Percentiles rank a stretch among this genome's conserved stretches.
These are phyloP conservation scores for Corythaeola cristata DNA, from an alignment of 2,113 vertebrate species.

Conservation along the genomic window DNA sequence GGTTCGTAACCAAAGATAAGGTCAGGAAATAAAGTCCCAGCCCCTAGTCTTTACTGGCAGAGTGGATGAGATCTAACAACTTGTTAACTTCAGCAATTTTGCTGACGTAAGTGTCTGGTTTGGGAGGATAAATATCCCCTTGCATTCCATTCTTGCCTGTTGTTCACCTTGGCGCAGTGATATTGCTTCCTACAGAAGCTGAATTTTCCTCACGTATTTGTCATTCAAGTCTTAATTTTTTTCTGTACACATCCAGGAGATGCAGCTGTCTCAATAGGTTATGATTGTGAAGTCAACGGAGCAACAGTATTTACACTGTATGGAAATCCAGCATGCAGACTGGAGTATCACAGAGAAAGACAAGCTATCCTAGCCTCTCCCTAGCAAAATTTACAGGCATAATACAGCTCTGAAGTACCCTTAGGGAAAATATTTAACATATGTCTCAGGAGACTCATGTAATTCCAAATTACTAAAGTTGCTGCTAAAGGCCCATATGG, in stretches of 20 bases:
- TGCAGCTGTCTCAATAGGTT: slow-evolving; percentile 22
- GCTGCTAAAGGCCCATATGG: not conserved
- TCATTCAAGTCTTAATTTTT: not conserved
- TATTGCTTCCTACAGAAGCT: not conserved
- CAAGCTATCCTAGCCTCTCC: not conserved
- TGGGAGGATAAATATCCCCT: not conserved
- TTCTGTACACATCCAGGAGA: not conserved
- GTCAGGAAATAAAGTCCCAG: not conserved
- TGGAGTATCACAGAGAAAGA: not conserved
- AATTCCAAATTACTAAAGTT: not conserved
- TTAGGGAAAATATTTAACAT: not conserved
- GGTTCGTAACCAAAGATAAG: not conserved
- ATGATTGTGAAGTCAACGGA: slow-evolving; percentile 3
- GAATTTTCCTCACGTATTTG: not conserved
- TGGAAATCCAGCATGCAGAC: not conserved
- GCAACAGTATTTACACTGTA: not conserved
- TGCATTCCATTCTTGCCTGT: not conserved
- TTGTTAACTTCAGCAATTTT: not conserved
- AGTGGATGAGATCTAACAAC: not conserved
- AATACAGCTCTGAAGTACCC: not conserved
- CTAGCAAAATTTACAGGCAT: not conserved
- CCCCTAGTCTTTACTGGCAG: not conserved
- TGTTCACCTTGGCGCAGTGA: not conserved
- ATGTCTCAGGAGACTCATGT: not conserved
- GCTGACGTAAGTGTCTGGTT: not conserved